phyloP scores from a whole-genome alignment of 2,113 vertebrate genomes.

The Rhodinocichla rosea region DNA sequence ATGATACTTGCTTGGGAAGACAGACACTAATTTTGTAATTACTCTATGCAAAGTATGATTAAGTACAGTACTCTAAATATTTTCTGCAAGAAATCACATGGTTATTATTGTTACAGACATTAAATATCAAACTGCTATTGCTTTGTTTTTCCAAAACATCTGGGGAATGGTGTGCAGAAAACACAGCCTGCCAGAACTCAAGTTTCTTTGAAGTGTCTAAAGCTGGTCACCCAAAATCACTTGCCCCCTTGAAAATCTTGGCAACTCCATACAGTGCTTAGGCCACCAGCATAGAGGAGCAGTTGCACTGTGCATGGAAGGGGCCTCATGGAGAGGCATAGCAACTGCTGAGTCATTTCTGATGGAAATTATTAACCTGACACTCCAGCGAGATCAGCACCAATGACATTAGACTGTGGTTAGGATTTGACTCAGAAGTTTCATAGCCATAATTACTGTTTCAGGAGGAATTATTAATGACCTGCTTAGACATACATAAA shows the following conservation, averaged over 20 bases:
- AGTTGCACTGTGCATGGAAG: not conserved
- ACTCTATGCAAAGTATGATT: constrained; percentile 27
- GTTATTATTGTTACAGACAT: constrained; percentile 39
- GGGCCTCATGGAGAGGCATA: not conserved
- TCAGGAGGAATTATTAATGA: not conserved
- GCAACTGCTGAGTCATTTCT: not conserved
- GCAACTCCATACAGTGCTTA: not conserved
- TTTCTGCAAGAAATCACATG: constrained; percentile 28
- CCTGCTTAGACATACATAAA: not conserved
- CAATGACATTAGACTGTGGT: not conserved
- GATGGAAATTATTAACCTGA: not conserved
- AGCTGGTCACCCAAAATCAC: not conserved
- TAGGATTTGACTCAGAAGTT: not conserved
- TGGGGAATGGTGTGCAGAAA: constrained; percentile 17
- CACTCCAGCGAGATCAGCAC: not conserved
- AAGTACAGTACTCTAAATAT: constrained; percentile 30
- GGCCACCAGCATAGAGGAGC: not conserved
- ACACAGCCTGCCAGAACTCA: constrained; percentile 4
- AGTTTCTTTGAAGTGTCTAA: not conserved
- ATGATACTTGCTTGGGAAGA: constrained; percentile 4
- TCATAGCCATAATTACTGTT: not conserved
- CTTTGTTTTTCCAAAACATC: constrained; percentile 46
- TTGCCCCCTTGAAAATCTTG: not conserved
- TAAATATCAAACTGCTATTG: constrained; percentile 21
- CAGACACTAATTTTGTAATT: constrained; percentile 40